These are phyloP conservation scores for Chionoecetes opilio DNA, from an alignment of 1,140 invertebrate genomes.

Conservation along the genomic window DNA sequence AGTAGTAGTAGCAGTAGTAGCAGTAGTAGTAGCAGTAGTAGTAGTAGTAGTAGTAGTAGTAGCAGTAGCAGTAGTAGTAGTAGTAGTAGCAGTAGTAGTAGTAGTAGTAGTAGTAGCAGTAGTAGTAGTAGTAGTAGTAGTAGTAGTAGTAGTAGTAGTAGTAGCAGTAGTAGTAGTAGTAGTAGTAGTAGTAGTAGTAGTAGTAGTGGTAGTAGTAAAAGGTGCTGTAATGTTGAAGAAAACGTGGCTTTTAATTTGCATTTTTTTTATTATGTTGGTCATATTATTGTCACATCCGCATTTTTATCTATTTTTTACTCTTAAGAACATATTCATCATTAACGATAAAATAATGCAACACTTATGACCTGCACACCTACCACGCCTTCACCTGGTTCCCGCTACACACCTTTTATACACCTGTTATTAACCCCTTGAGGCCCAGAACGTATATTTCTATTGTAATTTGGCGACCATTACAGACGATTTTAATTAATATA, in stretches of 20 bases:
- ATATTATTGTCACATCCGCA: no score
- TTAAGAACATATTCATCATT: no score
- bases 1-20: background rate
- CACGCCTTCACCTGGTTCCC: no score
- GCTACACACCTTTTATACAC: no score
- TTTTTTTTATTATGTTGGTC: background rate
- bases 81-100: background rate
- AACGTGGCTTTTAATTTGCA: background rate
- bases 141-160: background rate
- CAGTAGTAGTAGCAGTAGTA: background rate
- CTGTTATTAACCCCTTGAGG: no score
- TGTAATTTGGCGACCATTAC: no score
- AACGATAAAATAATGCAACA: no score
- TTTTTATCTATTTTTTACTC: no score
- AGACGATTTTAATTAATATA: no score
- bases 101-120: background rate
- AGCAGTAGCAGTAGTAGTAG: constrained; percentile 11
- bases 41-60: constrained; percentile 30
- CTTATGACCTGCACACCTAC: no score
- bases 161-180: background rate
- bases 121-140: constrained; percentile 30
- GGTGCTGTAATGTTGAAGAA: background rate
- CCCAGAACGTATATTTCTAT: no score
- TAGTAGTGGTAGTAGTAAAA: background rate
- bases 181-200: background rate